Conservation (phyloP, 1,140 invertebrate species). For the Musca domestica region DNA sequence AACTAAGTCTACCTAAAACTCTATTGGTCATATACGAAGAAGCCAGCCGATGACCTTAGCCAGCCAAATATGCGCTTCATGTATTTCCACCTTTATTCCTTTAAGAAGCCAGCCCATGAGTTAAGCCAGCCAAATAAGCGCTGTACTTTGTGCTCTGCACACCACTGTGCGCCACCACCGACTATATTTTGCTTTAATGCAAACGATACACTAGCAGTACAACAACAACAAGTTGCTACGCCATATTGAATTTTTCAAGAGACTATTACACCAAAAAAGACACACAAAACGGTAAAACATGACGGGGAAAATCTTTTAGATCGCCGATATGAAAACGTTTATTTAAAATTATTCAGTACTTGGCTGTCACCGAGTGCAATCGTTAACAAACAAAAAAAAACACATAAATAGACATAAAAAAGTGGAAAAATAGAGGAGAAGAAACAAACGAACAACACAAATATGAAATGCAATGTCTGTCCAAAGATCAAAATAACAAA, state of each 20-base stretch:
- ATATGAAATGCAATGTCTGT: conserved; percentile 7
- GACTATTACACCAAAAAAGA: conserved; percentile 6
- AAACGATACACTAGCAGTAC: conserved; percentile 5
- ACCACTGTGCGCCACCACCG: no score
- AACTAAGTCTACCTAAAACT: no score
- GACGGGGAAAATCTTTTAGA: neutral
- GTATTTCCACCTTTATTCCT: no score
- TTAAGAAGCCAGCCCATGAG: no score
- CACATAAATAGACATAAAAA: neutral
- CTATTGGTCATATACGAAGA: no score
- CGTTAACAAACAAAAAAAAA: neutral
- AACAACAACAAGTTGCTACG: neutral
- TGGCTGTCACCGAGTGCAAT: conserved; percentile 19
- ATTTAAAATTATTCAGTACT: conserved; percentile 22
- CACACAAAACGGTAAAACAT: neutral
- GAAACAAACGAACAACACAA: neutral
- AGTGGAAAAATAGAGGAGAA: conserved; percentile 10
- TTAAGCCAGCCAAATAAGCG: no score
- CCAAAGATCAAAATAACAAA: conserved; percentile 17
- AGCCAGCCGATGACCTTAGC: no score
- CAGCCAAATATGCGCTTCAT: no score
- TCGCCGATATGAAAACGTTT: conserved; percentile 8
- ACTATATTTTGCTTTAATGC: neutral
- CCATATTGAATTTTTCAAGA: conserved; percentile 11
- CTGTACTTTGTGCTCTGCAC: no score